Conservation (phyloP, 2,113 vertebrate species). For the Chaetodon auriga region DNA sequence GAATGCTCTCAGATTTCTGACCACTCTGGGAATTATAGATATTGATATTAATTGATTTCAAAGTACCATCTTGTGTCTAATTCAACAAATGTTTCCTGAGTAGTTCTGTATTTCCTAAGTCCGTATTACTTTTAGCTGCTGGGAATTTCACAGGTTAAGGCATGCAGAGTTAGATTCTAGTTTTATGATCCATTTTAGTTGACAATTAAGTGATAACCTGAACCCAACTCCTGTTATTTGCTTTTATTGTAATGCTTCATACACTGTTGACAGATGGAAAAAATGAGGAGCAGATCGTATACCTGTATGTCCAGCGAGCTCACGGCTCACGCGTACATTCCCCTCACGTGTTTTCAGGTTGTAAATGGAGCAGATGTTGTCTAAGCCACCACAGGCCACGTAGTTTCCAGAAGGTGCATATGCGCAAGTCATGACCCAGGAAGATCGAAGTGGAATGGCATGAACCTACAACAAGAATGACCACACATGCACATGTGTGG, state of each 20-base stretch:
- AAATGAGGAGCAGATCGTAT: constrained; percentile 2
- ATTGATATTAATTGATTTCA: not conserved
- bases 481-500: not conserved
- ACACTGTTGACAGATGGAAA: not conserved
- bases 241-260: not conserved
- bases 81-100: not conserved
- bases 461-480: constrained; percentile 88
- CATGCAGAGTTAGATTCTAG: not conserved
- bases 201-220: not conserved
- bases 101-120: not conserved
- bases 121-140: not conserved
- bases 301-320: constrained; percentile 99
- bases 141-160: not conserved
- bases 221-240: not conserved
- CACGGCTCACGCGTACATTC: constrained; percentile 98
- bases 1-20: not conserved
- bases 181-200: not conserved
- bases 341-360: constrained; percentile 99
- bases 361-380: constrained; percentile 99
- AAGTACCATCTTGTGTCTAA: not conserved
- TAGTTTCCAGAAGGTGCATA: constrained; percentile 99
- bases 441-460: constrained; percentile 98
- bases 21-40: not conserved
- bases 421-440: constrained; percentile 99
- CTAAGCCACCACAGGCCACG: constrained; percentile 97